These are phyloP conservation scores for Ctenoplectra terminalis DNA, from an alignment of 1,140 invertebrate genomes.

Conservation along the genomic window DNA sequence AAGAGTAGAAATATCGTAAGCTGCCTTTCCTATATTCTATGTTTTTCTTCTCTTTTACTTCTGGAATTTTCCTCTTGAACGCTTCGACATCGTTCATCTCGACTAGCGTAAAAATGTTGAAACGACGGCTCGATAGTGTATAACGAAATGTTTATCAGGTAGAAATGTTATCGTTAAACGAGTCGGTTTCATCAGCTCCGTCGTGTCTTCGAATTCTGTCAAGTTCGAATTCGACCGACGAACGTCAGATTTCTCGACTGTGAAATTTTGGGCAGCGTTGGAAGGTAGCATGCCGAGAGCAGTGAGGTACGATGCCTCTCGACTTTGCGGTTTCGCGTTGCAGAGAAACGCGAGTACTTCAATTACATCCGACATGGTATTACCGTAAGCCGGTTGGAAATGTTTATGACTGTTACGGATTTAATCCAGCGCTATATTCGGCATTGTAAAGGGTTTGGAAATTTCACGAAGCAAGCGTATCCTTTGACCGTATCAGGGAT, in stretches of 20 bases:
- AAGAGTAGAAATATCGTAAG: neutral
- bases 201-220: conserved; percentile 4
- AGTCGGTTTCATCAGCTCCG: too few species aligned
- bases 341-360: conserved; percentile 44
- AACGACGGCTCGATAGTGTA: neutral
- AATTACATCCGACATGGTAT: conserved; percentile 58
- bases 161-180: too few species aligned
- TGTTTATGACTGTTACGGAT: conserved; percentile 66
- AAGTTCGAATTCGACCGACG: conserved; percentile 30
- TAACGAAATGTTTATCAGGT: neutral
- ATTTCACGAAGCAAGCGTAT: conserved; percentile 30
- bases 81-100: neutral
- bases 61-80: neutral
- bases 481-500: conserved; percentile 53
- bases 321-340: conserved; percentile 59
- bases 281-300: conserved; percentile 50
- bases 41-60: neutral
- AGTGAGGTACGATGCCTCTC: conserved; percentile 57
- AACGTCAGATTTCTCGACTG: conserved; percentile 43
- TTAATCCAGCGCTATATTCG: conserved; percentile 57
- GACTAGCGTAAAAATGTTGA: neutral
- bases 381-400: conserved; percentile 63
- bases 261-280: conserved; percentile 44
- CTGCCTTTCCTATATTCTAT: neutral
- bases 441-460: conserved; percentile 27